Conservation (phyloP, 2,797 vertebrate genomes). For the Sternarchorhynchus goeldii region DNA sequence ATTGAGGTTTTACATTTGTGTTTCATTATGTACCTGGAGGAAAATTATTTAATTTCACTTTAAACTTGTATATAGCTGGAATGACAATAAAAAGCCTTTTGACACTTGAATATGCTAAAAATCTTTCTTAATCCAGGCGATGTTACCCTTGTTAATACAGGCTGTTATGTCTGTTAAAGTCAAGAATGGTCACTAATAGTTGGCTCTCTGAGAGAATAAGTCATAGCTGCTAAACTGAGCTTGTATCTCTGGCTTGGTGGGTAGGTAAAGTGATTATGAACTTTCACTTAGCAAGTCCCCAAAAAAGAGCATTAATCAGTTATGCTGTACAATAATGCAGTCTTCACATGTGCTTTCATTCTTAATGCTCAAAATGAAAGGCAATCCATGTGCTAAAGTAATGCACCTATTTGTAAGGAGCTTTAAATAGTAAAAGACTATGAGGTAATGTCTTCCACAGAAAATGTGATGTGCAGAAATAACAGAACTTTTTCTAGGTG, state of each 20-base stretch:
- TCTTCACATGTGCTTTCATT: conserved; percentile 45
- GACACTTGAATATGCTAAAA: not conserved
- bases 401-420: conserved; percentile 46
- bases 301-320: conserved; percentile 43
- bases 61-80: no score
- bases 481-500: conserved; percentile 33
- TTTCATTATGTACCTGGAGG: no score
- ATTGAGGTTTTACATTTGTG: no score
- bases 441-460: conserved; percentile 55
- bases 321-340: conserved; percentile 50
- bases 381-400: conserved; percentile 43
- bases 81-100: no score
- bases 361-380: conserved; percentile 47
- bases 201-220: not conserved
- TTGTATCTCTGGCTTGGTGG: conserved; percentile 32
- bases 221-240: conserved; percentile 18
- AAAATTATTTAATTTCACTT: no score
- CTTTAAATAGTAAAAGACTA: conserved; percentile 33
- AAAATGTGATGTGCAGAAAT: conserved; percentile 48
- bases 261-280: conserved; percentile 39
- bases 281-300: conserved; percentile 22
- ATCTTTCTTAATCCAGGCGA: not conserved
- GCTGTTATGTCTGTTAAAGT: not conserved
- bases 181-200: not conserved
- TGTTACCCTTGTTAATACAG: not conserved